phyloP scores from a whole-genome alignment of 2,113 vertebrate genomes.

The Rhizomys pruinosus region DNA sequence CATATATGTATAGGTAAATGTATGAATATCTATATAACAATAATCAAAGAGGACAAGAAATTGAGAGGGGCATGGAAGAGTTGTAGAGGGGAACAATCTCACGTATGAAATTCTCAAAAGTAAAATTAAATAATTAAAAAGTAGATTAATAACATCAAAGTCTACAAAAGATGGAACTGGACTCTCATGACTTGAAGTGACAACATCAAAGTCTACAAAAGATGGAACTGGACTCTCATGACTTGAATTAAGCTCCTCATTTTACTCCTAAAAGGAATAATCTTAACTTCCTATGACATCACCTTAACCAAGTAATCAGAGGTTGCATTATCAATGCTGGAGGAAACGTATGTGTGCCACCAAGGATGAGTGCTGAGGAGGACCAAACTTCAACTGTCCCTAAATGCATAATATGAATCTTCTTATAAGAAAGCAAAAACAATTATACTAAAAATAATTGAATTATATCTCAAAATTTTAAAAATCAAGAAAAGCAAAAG shows the following conservation, averaged over 20 bases:
- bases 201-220: not conserved
- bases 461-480: not conserved
- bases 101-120: too few species aligned
- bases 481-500: not conserved
- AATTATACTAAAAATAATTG: not conserved
- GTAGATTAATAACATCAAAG: too few species aligned
- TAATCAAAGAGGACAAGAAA: too few species aligned
- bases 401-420: not conserved
- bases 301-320: not conserved
- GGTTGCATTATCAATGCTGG: not conserved
- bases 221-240: not conserved
- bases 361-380: not conserved
- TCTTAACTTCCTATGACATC: not conserved
- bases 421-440: too few species aligned
- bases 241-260: not conserved
- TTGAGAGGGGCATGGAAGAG: too few species aligned
- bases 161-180: too few species aligned
- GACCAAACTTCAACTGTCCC: not conserved
- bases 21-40: too few species aligned
- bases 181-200: too few species aligned
- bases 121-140: too few species aligned
- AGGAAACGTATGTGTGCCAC: not conserved
- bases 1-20: too few species aligned
- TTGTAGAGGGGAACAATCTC: too few species aligned
- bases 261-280: slow-evolving; percentile 1